phyloP scores from a whole-genome alignment of 2,888 invertebrate species.

The Macroteleia sp. region DNA sequence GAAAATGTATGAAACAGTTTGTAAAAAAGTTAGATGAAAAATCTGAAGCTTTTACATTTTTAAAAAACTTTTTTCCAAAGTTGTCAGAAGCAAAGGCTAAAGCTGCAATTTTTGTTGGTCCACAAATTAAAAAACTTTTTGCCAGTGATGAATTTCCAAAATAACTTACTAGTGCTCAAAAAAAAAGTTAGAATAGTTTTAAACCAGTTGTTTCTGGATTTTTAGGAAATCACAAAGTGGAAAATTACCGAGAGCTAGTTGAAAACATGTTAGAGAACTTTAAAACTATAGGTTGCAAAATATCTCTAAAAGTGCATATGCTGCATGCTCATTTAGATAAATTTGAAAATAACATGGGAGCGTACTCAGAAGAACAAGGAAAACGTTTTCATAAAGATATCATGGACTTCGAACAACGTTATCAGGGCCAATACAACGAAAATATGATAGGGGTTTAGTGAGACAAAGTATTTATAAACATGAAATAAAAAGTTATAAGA shows the following conservation, averaged over 20 bases:
- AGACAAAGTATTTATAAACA: constrained; percentile 17
- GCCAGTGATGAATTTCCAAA: constrained; percentile 56
- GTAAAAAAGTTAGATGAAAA: constrained; percentile 59
- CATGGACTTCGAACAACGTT: constrained; percentile 68
- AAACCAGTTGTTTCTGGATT: constrained; percentile 58
- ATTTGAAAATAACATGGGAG: constrained; percentile 70
- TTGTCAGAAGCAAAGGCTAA: constrained; percentile 69
- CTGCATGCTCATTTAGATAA: constrained; percentile 71
- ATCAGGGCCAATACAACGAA: constrained; percentile 67
- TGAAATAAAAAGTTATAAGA: background rate
- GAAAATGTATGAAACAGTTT: constrained; percentile 71
- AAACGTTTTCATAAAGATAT: constrained; percentile 74
- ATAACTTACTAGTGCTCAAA: constrained; percentile 51
- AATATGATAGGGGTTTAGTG: constrained; percentile 68
- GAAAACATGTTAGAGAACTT: constrained; percentile 49
- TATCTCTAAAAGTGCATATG: constrained; percentile 71
- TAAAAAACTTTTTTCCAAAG: constrained; percentile 44
- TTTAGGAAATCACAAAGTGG: constrained; percentile 69
- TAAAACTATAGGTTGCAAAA: constrained; percentile 68
- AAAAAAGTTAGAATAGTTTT: constrained; percentile 42
- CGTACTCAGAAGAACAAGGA: constrained; percentile 72
- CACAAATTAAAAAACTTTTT: constrained; percentile 68
- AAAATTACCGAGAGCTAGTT: constrained; percentile 70
- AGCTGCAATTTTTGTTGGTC: constrained; percentile 69
- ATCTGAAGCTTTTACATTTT: constrained; percentile 46